Percentiles rank a stretch among this genome's conserved stretches.
Evolutionary conservation across 2,888 invertebrate species (phyloP).

Genomic region (Melolontha melolontha): DNA sequence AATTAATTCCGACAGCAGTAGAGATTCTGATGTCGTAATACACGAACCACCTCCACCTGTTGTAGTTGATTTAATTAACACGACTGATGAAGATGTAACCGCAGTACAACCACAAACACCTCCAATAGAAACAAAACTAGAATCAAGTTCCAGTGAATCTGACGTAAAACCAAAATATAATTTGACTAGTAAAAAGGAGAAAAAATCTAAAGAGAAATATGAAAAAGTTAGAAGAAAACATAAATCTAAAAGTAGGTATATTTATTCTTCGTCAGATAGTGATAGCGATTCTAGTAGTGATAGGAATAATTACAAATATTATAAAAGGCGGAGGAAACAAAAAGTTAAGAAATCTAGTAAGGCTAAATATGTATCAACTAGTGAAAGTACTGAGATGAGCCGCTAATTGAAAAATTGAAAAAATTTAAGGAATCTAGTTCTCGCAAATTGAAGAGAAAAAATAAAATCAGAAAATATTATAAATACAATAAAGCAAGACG

Average conservation of each 20-base stretch:
- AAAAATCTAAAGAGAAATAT: conserved; percentile 14
- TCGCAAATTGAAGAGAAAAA: conserved; percentile 12
- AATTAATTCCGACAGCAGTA: conserved; percentile 53
- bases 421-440: conserved; percentile 15
- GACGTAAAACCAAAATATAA: conserved; percentile 18
- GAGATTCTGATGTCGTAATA: conserved; percentile 56
- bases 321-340: conserved; percentile 37
- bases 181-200: conserved; percentile 20
- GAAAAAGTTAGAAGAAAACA: conserved; percentile 25
- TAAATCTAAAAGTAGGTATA: conserved; percentile 6
- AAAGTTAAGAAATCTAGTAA: conserved; percentile 16
- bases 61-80: conserved; percentile 51
- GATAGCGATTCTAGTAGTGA: conserved; percentile 27
- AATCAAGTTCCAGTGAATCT: conserved; percentile 18
- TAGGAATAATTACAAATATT: conserved; percentile 34
- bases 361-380: conserved; percentile 14
- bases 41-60: conserved; percentile 53
- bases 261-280: conserved; percentile 23
- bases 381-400: conserved; percentile 35
- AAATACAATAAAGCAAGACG: conserved; percentile 13
- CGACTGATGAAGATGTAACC: conserved; percentile 49
- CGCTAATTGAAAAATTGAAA: conserved; percentile 11
- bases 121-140: conserved; percentile 10
- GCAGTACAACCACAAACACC: conserved; percentile 11
- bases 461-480: conserved; percentile 16